Conservation (phyloP, 2,888 invertebrate genomes). For the Teleiodes luculella region DNA sequence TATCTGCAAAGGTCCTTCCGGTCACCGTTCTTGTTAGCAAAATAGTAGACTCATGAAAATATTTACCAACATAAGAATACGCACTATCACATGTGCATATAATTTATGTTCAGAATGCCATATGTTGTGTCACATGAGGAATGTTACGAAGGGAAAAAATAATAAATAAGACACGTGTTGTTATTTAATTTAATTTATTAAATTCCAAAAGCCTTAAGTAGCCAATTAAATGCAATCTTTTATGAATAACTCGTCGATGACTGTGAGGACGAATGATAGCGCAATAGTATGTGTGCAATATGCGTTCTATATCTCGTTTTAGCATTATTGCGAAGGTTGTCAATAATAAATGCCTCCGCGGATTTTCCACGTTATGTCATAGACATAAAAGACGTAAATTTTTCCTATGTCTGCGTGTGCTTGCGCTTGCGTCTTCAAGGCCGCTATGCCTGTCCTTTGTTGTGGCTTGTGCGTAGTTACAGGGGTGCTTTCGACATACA, state of each 20-base stretch:
- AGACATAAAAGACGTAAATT: constrained; percentile 23
- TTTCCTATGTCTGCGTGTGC: constrained; percentile 39
- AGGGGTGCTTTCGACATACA: neutral
- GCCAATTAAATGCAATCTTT: constrained; percentile 39
- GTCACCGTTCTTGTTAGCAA: no score
- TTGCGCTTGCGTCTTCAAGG: constrained; percentile 38
- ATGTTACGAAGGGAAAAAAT: constrained; percentile 23
- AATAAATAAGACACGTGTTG: constrained; percentile 43
- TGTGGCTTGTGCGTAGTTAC: constrained; percentile 34
- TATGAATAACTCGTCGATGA: constrained; percentile 45
- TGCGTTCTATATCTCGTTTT: constrained; percentile 22
- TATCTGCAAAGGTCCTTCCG: no score
- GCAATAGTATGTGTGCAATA: constrained; percentile 8
- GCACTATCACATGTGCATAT: no score
- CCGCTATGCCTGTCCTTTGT: constrained; percentile 49
- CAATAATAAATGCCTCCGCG: constrained; percentile 17
- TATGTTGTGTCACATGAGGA: neutral
- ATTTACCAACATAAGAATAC: no score
- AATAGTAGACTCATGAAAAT: no score
- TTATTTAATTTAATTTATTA: constrained; percentile 35
- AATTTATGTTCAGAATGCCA: no score
- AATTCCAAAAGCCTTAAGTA: constrained; percentile 34
- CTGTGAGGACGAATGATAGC: constrained; percentile 24
- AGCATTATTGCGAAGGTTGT: constrained; percentile 7
- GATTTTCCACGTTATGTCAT: constrained; percentile 33